phyloP scores from a whole-genome alignment of 2,113 vertebrate genomes.

The Neoarius graeffei region DNA sequence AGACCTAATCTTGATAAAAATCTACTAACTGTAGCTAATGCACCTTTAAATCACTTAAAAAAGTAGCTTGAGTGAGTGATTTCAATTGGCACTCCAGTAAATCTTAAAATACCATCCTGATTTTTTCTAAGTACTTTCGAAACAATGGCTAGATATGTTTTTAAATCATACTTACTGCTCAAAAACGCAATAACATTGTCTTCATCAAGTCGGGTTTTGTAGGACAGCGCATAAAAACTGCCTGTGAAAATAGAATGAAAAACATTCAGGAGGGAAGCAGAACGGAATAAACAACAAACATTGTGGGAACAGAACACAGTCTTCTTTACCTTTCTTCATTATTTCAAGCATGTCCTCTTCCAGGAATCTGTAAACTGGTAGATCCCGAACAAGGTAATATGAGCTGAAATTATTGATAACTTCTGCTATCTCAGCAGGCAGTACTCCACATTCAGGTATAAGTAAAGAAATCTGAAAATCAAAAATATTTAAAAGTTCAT shows the following conservation, averaged over 20 bases:
- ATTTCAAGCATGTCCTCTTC: constrained; percentile 74
- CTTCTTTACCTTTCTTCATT: constrained; percentile 80
- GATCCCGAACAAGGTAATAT: constrained; percentile 81
- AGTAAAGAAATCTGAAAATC: constrained; percentile 82
- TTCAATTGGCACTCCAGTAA: neutral
- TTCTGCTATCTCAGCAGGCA: constrained; percentile 74
- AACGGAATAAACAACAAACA: neutral
- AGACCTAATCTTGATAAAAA: neutral
- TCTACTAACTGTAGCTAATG: neutral
- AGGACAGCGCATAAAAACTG: constrained; percentile 78
- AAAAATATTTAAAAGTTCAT: neutral
- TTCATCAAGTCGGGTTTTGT: constrained; percentile 85
- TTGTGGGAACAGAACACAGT: neutral
- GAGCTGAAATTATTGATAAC: constrained; percentile 70
- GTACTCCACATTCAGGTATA: constrained; percentile 82
- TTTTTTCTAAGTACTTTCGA: neutral
- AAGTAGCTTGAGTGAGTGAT: neutral
- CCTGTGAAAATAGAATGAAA: constrained; percentile 68
- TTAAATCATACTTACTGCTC: constrained; percentile 73
- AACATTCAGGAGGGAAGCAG: constrained; percentile 11
- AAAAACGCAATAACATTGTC: constrained; percentile 82
- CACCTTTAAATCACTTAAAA: neutral
- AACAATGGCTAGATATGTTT: neutral
- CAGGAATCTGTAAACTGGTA: constrained; percentile 77
- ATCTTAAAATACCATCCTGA: neutral